Conservation (phyloP, 2,113 vertebrate genomes). For the Hyperoodon ampullatus region DNA sequence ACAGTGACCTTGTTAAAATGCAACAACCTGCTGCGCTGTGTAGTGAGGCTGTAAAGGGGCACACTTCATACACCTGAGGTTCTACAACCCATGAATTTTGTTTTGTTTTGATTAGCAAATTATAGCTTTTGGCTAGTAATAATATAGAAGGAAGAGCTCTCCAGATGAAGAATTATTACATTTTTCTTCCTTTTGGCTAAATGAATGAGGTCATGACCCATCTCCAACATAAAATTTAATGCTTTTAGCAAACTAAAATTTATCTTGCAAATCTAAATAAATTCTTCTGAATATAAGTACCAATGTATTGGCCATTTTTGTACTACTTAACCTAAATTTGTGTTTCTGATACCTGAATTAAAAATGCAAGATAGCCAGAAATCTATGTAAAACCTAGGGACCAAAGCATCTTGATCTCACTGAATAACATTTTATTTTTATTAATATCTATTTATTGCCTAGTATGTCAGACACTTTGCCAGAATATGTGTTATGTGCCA, state of each 20-base stretch:
- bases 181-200: background rate
- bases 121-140: background rate
- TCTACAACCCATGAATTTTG: background rate
- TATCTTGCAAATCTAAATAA: slow-evolving; percentile 8
- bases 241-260: background rate
- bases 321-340: background rate
- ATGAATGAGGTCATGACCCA: background rate
- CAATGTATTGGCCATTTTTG: background rate
- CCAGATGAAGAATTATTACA: background rate
- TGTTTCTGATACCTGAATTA: background rate
- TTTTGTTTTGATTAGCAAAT: background rate
- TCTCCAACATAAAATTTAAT: slow-evolving; percentile 15
- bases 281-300: slow-evolving; percentile 19
- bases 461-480: background rate
- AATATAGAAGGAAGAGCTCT: background rate
- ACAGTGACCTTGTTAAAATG: background rate
- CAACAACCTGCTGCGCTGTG: background rate
- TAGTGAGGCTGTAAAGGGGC: background rate
- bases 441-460: slow-evolving; percentile 7
- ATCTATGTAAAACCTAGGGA: background rate
- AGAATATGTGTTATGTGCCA: background rate
- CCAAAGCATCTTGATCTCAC: background rate
- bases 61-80: background rate
- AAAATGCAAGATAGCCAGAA: background rate
- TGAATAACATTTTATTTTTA: background rate